Evolutionary conservation across 2,797 vertebrate genomes (phyloP).

Genomic region (Helarctos malayanus): DNA sequence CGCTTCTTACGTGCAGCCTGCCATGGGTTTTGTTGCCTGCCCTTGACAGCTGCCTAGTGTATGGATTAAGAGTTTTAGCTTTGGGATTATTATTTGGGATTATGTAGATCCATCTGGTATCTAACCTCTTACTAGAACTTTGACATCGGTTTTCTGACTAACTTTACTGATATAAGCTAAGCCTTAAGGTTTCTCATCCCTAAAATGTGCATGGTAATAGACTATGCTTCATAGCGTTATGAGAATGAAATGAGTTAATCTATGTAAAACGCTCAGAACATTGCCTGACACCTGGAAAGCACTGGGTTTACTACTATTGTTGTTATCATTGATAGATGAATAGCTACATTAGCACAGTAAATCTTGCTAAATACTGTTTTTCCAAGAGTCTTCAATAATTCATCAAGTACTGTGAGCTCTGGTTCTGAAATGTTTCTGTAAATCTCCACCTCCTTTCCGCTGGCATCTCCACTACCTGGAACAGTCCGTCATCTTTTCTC

Average conservation of each 20-base stretch:
- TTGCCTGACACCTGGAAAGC: neutral
- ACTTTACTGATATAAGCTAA: neutral
- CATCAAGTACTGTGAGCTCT: neutral
- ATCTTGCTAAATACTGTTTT: slow-evolving; percentile 24
- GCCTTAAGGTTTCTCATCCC: slow-evolving; percentile 36
- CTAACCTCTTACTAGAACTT: neutral
- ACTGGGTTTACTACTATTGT: neutral
- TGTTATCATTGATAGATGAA: slow-evolving; percentile 35
- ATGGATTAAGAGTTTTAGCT: slow-evolving; percentile 10
- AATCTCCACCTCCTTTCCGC: neutral
- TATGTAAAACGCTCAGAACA: slow-evolving; percentile 45
- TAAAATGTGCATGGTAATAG: slow-evolving; percentile 27
- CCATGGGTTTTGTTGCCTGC: neutral
- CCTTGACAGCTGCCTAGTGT: neutral
- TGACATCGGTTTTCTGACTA: slow-evolving; percentile 10
- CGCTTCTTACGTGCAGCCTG: neutral
- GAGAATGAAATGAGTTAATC: slow-evolving; percentile 41
- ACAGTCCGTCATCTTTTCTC: slow-evolving; percentile 5
- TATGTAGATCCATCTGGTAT: neutral
- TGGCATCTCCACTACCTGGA: neutral
- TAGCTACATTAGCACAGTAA: neutral
- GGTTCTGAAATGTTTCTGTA: slow-evolving; percentile 29
- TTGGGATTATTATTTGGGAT: slow-evolving; percentile 22
- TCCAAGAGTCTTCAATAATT: neutral
- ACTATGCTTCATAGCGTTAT: neutral